Evolutionary conservation across 1,140 invertebrate species (phyloP).

Genomic region (Brevipalpus yothersi): DNA sequence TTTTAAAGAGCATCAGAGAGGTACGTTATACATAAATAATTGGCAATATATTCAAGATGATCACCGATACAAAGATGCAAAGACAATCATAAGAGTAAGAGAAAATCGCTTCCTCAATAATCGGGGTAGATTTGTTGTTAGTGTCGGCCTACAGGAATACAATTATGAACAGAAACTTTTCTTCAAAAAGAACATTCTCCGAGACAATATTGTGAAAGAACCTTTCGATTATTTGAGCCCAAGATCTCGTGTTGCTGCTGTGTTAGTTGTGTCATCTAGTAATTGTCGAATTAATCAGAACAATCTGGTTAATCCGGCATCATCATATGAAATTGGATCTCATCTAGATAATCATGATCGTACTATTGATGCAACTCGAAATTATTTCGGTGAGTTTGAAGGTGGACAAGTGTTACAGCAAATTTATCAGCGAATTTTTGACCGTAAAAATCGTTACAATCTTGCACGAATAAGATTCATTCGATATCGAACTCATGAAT

Average conservation of each 20-base stretch:
- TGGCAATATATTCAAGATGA: constrained; percentile 28
- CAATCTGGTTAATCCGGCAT: constrained; percentile 68
- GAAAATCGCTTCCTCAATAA: constrained; percentile 75
- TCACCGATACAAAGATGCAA: constrained; percentile 4
- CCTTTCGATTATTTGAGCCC: constrained; percentile 56
- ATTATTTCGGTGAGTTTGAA: constrained; percentile 51
- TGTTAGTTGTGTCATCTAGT: constrained; percentile 54
- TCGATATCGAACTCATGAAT: constrained; percentile 39
- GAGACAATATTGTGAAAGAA: constrained; percentile 62
- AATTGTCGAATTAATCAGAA: constrained; percentile 76
- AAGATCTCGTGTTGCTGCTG: constrained; percentile 60
- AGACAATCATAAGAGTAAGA: constrained; percentile 41
- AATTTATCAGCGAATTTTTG: constrained; percentile 47
- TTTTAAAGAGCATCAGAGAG: constrained; percentile 51
- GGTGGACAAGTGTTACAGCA: constrained; percentile 15
- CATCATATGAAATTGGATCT: constrained; percentile 76
- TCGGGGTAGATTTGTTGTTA: constrained; percentile 57
- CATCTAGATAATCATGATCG: constrained; percentile 81
- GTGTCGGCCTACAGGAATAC: constrained; percentile 60
- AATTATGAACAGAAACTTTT: constrained; percentile 47
- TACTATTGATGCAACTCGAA: constrained; percentile 72
- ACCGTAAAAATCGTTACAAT: constrained; percentile 73
- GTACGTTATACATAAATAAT: constrained; percentile 66
- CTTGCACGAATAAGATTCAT: constrained; percentile 60
- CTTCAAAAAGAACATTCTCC: constrained; percentile 68